Conservation (phyloP, 37 sponge, comb jelly and placozoan species). For the Axinella damicornis region DNA sequence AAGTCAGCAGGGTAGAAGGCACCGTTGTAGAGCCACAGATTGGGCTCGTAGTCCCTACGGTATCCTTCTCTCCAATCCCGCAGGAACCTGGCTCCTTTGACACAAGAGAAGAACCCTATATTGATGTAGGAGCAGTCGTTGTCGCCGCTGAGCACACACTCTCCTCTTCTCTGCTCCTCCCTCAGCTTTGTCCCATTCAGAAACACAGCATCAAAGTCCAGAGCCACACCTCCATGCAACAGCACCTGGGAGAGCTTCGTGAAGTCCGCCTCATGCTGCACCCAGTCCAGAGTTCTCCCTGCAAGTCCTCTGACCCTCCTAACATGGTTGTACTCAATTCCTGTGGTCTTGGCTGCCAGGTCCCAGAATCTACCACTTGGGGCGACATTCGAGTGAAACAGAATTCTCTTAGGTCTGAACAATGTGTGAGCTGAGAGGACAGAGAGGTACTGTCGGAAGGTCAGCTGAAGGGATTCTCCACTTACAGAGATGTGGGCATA, state of each 20-base stretch:
- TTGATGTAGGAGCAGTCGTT: background rate
- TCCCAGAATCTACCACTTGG: constrained; percentile 2
- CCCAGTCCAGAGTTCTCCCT: background rate
- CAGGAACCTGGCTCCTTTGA: background rate
- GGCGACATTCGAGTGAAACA: background rate
- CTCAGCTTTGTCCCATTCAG: background rate
- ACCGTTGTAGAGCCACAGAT: constrained; percentile 11
- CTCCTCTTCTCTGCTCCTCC: background rate
- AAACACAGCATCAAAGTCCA: background rate
- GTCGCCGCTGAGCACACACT: background rate
- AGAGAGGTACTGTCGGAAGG: background rate
- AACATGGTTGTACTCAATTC: background rate
- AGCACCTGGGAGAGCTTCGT: background rate
- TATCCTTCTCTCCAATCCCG: background rate
- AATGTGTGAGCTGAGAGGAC: constrained; percentile 5
- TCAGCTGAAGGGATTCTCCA: background rate
- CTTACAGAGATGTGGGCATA: background rate
- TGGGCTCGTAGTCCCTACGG: background rate
- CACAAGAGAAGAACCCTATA: constrained; percentile 10
- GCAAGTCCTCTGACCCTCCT: background rate
- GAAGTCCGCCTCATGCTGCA: background rate
- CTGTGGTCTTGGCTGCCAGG: background rate
- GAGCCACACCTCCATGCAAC: background rate
- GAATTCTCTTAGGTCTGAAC: background rate
- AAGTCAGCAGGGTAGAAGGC: background rate